Evolutionary conservation across 2,888 invertebrate genomes (phyloP).

Genomic region (Liodrosophila aerea): DNA sequence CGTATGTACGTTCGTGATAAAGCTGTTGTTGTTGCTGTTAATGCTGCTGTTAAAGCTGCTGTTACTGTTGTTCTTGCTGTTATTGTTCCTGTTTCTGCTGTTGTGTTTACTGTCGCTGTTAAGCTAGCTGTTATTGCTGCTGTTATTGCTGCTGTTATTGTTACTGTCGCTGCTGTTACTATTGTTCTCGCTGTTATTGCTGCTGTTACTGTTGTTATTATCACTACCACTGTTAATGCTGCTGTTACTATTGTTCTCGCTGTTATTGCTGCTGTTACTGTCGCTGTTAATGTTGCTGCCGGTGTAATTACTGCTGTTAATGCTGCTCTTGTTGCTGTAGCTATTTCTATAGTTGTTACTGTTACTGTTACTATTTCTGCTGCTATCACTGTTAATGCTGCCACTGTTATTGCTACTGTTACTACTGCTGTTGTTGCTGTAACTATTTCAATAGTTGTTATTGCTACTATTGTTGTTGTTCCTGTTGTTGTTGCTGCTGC

Average conservation of each 20-base stretch:
- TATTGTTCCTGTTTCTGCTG: constrained; percentile 11
- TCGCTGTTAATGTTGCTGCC: constrained; percentile 5
- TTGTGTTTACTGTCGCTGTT: constrained; percentile 42
- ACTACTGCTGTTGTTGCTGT: too few relatives aligned
- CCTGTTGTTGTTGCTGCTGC: too few relatives aligned
- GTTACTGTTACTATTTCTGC: constrained; percentile 37
- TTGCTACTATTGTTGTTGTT: too few relatives aligned
- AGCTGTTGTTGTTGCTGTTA: constrained; percentile 1
- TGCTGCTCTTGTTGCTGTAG: constrained; percentile 8
- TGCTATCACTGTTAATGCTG: constrained; percentile 13
- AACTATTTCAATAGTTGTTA: too few relatives aligned
- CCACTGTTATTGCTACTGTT: constrained; percentile 22
- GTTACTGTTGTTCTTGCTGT: constrained; percentile 10
- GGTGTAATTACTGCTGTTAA: constrained; percentile 6
- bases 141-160: constrained; percentile 27
- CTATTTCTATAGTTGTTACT: constrained; percentile 18
- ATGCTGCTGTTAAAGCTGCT: constrained; percentile 9
- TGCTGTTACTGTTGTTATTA: too few relatives aligned
- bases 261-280: constrained; percentile 6
- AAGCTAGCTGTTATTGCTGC: constrained; percentile 30
- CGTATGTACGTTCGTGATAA: background rate
- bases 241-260: constrained; percentile 9
- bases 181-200: too few relatives aligned
- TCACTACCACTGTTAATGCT: too few relatives aligned
- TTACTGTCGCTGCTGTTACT: too few relatives aligned